Conservation (phyloP, 2,888 invertebrate genomes). For the Drosophila flavopinicola region DNA sequence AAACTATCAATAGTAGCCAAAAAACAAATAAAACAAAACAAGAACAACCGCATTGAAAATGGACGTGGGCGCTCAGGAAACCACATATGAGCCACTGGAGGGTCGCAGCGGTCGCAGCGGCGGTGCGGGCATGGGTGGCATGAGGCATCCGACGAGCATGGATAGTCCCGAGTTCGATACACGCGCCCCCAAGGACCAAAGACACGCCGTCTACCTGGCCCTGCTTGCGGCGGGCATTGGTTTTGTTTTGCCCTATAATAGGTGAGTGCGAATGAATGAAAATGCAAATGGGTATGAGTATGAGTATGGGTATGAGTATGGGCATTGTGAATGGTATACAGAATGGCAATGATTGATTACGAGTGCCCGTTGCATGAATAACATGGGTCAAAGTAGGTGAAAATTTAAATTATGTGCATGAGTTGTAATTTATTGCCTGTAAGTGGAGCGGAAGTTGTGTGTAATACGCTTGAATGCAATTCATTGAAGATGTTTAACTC, state of each 20-base stretch:
- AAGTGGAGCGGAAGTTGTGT: not conserved
- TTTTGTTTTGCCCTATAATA: conserved; percentile 96
- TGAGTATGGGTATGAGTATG: not conserved
- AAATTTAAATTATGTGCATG: conserved; percentile 4
- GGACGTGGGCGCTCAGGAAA: conserved; percentile 81
- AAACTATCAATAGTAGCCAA: conserved; percentile 10
- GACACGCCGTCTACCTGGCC: conserved; percentile 83
- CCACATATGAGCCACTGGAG: conserved; percentile 84
- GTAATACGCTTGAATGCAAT: not conserved
- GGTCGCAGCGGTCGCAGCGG: conserved; percentile 68
- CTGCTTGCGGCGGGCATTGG: conserved; percentile 94
- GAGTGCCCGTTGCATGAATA: conserved; percentile 1
- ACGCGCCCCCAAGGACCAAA: conserved; percentile 83
- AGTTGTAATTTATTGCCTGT: conserved; percentile 10
- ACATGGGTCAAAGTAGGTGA: conserved; percentile 3
- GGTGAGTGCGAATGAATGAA: conserved; percentile 85
- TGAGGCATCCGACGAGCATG: conserved; percentile 78
- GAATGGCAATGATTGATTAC: conserved; percentile 30
- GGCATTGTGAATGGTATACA: conserved; percentile 10
- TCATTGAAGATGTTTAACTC: not conserved
- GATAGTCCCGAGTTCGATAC: conserved; percentile 84
- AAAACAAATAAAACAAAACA: conserved; percentile 3
- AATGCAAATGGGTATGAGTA: not conserved
- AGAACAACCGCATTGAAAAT: conserved; percentile 22
- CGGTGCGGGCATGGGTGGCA: conserved; percentile 37